A percentile compares a stretch with the other conserved stretches of the same genome.
These are phyloP conservation scores for Exephanes ischioxanthus DNA, from an alignment of 2,888 invertebrate genomes.

Conservation along the genomic window DNA sequence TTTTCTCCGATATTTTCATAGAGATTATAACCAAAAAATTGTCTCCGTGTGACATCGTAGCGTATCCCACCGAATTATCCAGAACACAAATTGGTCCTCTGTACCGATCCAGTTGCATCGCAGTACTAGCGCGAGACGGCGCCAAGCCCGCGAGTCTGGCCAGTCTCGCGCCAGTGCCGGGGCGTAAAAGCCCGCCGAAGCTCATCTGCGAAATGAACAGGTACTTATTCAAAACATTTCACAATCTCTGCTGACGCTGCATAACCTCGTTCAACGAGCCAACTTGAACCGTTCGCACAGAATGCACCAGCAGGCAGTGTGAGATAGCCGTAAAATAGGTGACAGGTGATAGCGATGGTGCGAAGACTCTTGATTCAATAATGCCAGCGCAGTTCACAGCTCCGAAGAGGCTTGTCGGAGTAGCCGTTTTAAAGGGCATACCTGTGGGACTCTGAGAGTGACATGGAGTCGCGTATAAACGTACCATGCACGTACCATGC, in stretches of 20 bases:
- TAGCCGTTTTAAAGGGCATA: conserved; percentile 30
- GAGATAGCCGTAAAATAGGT: neutral
- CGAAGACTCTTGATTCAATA: conserved; percentile 34
- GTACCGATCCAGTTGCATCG: too few species aligned
- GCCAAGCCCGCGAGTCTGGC: too few species aligned
- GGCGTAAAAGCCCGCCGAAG: too few species aligned
- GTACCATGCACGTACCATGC: neutral
- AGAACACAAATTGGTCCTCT: too few species aligned
- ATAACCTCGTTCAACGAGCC: neutral
- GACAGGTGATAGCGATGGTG: neutral
- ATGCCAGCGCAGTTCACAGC: conserved; percentile 20
- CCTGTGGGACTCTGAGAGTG: neutral
- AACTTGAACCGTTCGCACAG: neutral
- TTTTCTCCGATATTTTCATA: too few species aligned
- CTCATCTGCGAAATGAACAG: too few species aligned
- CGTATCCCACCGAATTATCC: too few species aligned
- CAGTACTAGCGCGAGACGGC: too few species aligned
- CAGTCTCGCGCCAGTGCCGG: too few species aligned
- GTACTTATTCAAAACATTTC: neutral
- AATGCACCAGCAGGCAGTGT: neutral
- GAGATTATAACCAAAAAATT: too few species aligned
- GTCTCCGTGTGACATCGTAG: too few species aligned
- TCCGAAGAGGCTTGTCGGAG: conserved; percentile 24
- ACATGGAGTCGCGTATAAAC: neutral
- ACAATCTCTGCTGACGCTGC: neutral